A percentile compares a stretch with the other conserved stretches of the same genome.
These are phyloP conservation scores for Oryzias dopingdopingensis DNA, from an alignment of 2,797 vertebrate genomes.

Conservation along the genomic window DNA sequence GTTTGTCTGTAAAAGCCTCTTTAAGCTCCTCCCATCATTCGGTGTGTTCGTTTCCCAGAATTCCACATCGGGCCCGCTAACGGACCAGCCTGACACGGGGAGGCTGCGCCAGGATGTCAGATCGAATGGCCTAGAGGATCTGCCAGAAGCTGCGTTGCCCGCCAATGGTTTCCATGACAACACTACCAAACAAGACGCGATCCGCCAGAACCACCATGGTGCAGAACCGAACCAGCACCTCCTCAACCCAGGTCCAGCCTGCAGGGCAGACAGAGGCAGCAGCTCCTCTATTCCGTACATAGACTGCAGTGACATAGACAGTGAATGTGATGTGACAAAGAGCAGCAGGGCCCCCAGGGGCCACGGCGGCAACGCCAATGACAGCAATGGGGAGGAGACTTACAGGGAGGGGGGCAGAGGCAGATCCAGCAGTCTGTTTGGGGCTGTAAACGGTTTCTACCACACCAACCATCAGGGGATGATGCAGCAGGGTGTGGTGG, in stretches of 20 bases:
- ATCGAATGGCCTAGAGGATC: conserved; percentile 34
- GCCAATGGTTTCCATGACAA: conserved; percentile 71
- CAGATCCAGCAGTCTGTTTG: conserved; percentile 52
- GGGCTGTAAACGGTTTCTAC: conserved; percentile 75
- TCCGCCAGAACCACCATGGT: conserved; percentile 45
- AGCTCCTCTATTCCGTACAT: conserved; percentile 95
- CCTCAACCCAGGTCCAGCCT: conserved; percentile 96
- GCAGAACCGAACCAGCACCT: conserved; percentile 54
- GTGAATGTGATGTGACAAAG: conserved; percentile 88
- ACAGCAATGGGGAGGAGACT: conserved; percentile 84
- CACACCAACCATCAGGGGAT: conserved; percentile 72
- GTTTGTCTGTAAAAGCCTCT: no score
- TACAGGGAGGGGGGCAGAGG: conserved; percentile 36
- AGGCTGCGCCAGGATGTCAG: conserved; percentile 62
- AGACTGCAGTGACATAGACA: conserved; percentile 98
- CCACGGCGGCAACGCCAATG: conserved; percentile 85
- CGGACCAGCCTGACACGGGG: conserved; percentile 68
- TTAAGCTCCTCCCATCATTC: no score
- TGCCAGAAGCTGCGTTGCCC: conserved; percentile 12
- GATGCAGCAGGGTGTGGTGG: conserved; percentile 49
- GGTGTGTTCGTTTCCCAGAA: conserved; percentile 26
- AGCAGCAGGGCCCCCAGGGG: conserved; percentile 74
- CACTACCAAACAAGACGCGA: conserved; percentile 21
- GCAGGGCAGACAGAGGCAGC: conserved; percentile 91
- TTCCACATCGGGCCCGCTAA: conserved; percentile 38